phyloP scores from a whole-genome alignment of 2,113 vertebrate genomes.

The Murina feae region DNA sequence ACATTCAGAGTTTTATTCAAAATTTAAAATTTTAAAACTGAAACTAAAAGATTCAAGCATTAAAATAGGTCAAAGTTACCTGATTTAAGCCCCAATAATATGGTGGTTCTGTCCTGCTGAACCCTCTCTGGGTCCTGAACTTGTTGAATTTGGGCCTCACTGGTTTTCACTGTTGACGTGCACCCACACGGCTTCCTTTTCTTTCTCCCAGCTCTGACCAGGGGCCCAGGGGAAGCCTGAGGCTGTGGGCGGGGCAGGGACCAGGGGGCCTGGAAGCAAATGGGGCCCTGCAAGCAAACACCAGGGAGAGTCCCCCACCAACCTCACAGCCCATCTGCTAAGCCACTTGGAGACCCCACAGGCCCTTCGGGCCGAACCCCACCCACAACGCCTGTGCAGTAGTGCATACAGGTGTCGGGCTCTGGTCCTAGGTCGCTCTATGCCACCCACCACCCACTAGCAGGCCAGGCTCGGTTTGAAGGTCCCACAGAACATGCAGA shows the following conservation, averaged over 20 bases:
- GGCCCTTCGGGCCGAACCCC: too few relatives aligned
- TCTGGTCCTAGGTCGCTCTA: neutral
- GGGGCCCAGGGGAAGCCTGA: too few relatives aligned
- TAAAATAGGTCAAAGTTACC: neutral
- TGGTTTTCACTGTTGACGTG: too few relatives aligned
- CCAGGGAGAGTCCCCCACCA: too few relatives aligned
- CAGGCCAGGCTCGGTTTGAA: neutral
- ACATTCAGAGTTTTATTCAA: neutral
- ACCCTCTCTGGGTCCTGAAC: too few relatives aligned
- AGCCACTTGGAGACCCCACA: neutral
- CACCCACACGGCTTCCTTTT: too few relatives aligned
- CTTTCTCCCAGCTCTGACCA: too few relatives aligned
- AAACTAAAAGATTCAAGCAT: neutral
- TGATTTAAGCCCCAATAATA: neutral
- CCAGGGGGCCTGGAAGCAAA: too few relatives aligned
- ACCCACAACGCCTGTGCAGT: accelerated
- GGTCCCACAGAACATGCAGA: neutral
- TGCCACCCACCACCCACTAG: accelerated
- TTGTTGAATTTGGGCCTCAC: too few relatives aligned
- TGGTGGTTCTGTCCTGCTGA: neutral
- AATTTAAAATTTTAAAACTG: neutral
- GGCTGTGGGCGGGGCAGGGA: too few relatives aligned
- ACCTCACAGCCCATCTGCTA: too few relatives aligned
- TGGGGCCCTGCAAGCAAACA: too few relatives aligned
- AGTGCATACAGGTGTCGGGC: neutral